Evolutionary conservation across 30 jellyfish, hydroid and myxozoan genomes (phyloP), one percentile per base, ranked within the genome.

Genomic region (Nemopilema nomurai): DNA sequence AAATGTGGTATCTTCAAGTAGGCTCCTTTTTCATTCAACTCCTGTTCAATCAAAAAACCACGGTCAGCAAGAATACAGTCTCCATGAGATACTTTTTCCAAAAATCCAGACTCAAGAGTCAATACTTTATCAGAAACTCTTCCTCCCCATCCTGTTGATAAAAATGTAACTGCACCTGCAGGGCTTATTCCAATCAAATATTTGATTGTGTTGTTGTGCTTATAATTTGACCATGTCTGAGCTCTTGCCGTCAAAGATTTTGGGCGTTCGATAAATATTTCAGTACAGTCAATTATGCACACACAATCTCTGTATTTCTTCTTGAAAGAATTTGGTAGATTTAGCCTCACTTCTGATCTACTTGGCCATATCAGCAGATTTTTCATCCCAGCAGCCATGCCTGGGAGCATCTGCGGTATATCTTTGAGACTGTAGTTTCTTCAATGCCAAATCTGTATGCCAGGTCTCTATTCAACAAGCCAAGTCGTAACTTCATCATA

Each of bases 21-120:
- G 4, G 90, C n/a, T 94, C 94, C 96, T 65, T 70, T 23, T 1
- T 32, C 22, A 8, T 89, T 83, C 23, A 87, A 1, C 30, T 87
- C 96, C 19, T 87, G 90, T 70, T 51, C 88, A 1, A 87, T 31
- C 27, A 67, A 19, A 71, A 87, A 87, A 4, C 92, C 92, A 29
- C 90, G 18, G 57, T 81, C 90, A 30, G 87, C 90, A 51, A 81
- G 28, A 19, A 81, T 81, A 49, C 90, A 81, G 84, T 81, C 90
- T 28, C 85, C 90, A 81, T 28, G 0, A 9, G 30, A 19, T 8
- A 81, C 70, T 50, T 64, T 81, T 28, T 67, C 87, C 41, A 81
- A 70, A 70, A 81, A 81, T 25, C 90, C 90, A 66, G 76, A 17
- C 27, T 69, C 49, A 24, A 70, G 29, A 19, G 84, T 70, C 31